Conservation (phyloP, 1,140 invertebrate species). For the Grapholita molesta region DNA sequence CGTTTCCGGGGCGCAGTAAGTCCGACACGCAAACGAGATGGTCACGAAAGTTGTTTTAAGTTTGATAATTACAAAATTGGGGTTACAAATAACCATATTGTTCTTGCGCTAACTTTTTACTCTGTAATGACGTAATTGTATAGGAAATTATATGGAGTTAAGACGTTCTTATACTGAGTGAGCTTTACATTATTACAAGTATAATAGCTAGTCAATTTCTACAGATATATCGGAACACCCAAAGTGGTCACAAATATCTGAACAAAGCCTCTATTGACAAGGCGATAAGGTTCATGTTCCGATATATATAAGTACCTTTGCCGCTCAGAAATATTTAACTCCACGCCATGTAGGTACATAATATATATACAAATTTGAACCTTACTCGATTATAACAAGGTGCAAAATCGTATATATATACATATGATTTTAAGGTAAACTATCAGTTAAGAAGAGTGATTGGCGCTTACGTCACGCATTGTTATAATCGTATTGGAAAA, state of each 20-base stretch:
- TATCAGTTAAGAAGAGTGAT: background rate
- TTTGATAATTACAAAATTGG: background rate
- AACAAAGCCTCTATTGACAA: too few relatives aligned
- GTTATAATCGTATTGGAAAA: background rate
- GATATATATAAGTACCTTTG: too few relatives aligned
- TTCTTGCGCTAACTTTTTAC: background rate
- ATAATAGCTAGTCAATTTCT: background rate
- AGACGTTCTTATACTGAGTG: background rate
- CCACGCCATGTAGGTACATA: too few relatives aligned
- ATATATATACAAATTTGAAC: too few relatives aligned
- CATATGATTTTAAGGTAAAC: too few relatives aligned
- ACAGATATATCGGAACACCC: too few relatives aligned
- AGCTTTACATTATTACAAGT: background rate
- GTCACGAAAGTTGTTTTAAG: background rate
- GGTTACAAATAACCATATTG: background rate
- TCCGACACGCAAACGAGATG: background rate
- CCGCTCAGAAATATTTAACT: too few relatives aligned
- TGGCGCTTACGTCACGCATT: background rate
- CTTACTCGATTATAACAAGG: too few relatives aligned
- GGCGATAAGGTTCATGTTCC: too few relatives aligned
- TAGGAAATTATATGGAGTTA: background rate
- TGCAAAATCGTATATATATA: too few relatives aligned
- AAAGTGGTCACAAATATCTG: too few relatives aligned
- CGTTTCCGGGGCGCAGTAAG: background rate
- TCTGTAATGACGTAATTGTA: background rate